Percentiles rank a stretch among this genome's conserved stretches.
phyloP scores from a whole-genome alignment of 2,113 vertebrate genomes.

The Pseudorhombus dupliciocellatus region DNA sequence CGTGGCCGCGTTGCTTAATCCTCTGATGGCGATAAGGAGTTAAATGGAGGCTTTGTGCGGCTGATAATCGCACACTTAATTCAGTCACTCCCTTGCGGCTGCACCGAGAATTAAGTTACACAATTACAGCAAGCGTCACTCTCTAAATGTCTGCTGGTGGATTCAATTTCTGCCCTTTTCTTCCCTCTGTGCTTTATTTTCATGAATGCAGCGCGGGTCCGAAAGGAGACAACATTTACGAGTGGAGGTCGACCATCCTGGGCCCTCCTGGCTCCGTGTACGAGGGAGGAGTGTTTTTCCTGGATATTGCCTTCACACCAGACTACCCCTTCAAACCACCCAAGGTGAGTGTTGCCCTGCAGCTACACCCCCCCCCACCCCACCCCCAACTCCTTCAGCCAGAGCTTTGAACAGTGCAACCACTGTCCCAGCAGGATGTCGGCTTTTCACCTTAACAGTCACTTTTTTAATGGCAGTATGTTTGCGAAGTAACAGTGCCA shows the following conservation, averaged over 20 bases:
- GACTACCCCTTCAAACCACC: slow-evolving; percentile 99
- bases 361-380: slow-evolving; percentile 5
- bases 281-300: slow-evolving; percentile 97
- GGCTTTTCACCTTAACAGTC: slow-evolving; percentile 35
- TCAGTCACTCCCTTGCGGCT: slow-evolving; percentile 17
- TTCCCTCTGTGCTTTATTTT: slow-evolving; percentile 11
- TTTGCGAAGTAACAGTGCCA: slow-evolving; percentile 12
- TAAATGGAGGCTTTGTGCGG: slow-evolving; percentile 17
- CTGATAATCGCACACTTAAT: slow-evolving; percentile 47
- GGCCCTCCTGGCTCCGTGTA: slow-evolving; percentile 97
- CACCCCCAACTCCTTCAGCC: background rate
- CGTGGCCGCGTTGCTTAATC: slow-evolving; percentile 12
- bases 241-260: slow-evolving; percentile 98
- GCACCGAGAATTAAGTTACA: slow-evolving; percentile 28
- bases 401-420: slow-evolving; percentile 27
- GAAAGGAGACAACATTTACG: slow-evolving; percentile 98
- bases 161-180: slow-evolving; percentile 30
- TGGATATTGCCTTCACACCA: slow-evolving; percentile 98
- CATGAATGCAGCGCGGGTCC: slow-evolving; percentile 87
- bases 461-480: slow-evolving; percentile 27
- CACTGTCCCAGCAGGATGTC: slow-evolving; percentile 40
- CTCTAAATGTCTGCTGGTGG: background rate
- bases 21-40: slow-evolving; percentile 14
- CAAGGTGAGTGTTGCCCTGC: slow-evolving; percentile 85
- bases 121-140: slow-evolving; percentile 11